Evolutionary conservation across 2,113 vertebrate genomes (phyloP), one percentile per base, ranked within the genome.

Genomic region (Oreotrochilus melanogaster): DNA sequence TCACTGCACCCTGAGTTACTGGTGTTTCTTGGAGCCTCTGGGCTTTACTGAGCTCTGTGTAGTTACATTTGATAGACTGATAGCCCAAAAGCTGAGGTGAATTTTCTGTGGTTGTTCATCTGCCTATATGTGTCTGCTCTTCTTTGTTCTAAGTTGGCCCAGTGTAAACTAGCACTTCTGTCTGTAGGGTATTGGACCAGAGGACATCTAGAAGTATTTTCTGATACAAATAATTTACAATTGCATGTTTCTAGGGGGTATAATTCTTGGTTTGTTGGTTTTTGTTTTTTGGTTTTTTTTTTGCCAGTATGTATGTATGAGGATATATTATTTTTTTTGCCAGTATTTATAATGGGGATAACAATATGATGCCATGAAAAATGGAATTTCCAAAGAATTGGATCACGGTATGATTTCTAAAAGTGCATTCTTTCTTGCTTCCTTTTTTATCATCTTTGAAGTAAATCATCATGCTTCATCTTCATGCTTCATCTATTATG

Each of bases 341-440:
- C 13, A 35, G 42, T 47, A 37, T 70, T 53, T 87, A 64, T 95
- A 96, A 90, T 70, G 83, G 71, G 61, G 54, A 76, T 73, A 91
- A 85, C 50, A 85, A 66, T 95, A 84, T 27, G 43, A 91, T 87
- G 79, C 35, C 65, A 58, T 91, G 78, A 95, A 94, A 97, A 94
- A 57, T 67, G 84, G 88, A 93, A 91, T 93, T 93, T 78, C 86
- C 57, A 94, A 91, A 88, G 81, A 94, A 87, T 92, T 48, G 84
- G 27, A 70, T 62, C 56, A 43, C 17, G 78, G 76, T 70, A 78
- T 60, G 84, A 67, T 92, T 83, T 93, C 37, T 65, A 61, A 76
- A 89, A 60, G 15, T 11, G 0, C 7, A 14, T 65, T 78, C 45
- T 78, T 57, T 21, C 60, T 42, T 91, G 11, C 18, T 73, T 74